Evolutionary conservation across 2,797 vertebrate genomes (phyloP).

Genomic region (Coracias cyanogaster): DNA sequence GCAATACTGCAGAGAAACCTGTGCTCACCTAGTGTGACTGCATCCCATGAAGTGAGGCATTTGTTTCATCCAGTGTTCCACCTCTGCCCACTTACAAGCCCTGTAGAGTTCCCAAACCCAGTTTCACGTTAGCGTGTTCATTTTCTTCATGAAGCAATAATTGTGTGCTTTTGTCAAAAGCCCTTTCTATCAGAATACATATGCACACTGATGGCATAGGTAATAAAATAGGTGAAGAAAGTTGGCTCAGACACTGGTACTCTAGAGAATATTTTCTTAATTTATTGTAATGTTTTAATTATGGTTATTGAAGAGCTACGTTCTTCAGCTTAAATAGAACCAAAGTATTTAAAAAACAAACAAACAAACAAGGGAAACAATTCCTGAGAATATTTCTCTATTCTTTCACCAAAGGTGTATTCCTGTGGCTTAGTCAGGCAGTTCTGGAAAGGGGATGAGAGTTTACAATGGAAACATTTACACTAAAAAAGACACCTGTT

Average conservation of each 20-base stretch:
- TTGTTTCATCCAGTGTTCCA: neutral
- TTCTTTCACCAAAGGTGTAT: neutral
- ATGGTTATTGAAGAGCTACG: neutral
- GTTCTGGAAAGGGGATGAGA: neutral
- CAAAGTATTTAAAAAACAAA: neutral
- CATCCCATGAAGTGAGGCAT: neutral
- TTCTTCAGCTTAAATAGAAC: neutral
- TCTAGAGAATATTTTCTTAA: neutral
- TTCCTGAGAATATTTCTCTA: neutral
- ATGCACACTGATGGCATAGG: neutral
- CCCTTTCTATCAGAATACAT: neutral
- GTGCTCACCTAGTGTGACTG: neutral
- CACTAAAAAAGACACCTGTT: neutral
- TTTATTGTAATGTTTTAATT: neutral
- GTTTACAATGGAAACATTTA: neutral
- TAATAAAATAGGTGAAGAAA: neutral
- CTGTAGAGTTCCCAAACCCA: neutral
- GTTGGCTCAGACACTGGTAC: neutral
- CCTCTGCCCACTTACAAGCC: neutral
- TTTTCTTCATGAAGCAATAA: neutral
- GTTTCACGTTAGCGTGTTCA: neutral
- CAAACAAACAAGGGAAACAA: neutral
- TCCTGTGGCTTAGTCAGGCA: neutral
- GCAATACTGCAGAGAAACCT: neutral
- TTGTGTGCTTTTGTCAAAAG: neutral